These are phyloP conservation scores for Lithophane semibrunnea DNA, from an alignment of 2,888 invertebrate species.

Conservation along the genomic window DNA sequence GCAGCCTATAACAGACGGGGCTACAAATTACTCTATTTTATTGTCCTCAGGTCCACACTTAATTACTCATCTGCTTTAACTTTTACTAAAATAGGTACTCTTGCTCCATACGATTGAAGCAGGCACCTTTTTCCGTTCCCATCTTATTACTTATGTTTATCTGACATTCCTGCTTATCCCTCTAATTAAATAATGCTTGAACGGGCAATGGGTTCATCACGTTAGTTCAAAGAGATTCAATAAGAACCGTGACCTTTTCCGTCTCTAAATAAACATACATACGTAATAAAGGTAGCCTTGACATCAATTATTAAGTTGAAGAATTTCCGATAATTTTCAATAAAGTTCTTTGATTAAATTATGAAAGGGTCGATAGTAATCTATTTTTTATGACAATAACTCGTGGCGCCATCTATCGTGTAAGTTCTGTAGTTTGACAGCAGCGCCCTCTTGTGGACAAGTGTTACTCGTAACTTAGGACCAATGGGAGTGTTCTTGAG, in stretches of 20 bases:
- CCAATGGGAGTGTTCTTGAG: neutral
- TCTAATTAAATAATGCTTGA: constrained; percentile 32
- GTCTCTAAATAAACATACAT: constrained; percentile 13
- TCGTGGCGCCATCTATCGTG: constrained; percentile 23
- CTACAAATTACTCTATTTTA: neutral
- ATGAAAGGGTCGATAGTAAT: constrained; percentile 31
- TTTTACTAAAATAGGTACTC: neutral
- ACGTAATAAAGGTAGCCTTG: constrained; percentile 13
- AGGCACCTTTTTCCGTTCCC: neutral
- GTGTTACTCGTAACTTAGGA: no score
- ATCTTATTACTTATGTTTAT: neutral
- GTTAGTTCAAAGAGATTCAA: constrained; percentile 25
- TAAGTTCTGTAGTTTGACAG: neutral
- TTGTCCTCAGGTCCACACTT: neutral
- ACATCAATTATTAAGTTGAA: constrained; percentile 33
- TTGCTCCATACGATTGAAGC: neutral
- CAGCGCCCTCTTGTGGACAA: constrained; percentile 35
- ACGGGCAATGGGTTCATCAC: constrained; percentile 34
- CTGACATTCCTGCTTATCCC: constrained; percentile 21
- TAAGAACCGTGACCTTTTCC: neutral
- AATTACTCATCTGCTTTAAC: neutral
- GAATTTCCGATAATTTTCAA: constrained; percentile 17
- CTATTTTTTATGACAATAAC: constrained; percentile 34
- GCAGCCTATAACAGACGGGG: neutral
- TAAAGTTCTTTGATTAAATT: constrained; percentile 31